phyloP scores from a whole-genome alignment of 2,113 vertebrate species.

The Prochilodus magdalenae region DNA sequence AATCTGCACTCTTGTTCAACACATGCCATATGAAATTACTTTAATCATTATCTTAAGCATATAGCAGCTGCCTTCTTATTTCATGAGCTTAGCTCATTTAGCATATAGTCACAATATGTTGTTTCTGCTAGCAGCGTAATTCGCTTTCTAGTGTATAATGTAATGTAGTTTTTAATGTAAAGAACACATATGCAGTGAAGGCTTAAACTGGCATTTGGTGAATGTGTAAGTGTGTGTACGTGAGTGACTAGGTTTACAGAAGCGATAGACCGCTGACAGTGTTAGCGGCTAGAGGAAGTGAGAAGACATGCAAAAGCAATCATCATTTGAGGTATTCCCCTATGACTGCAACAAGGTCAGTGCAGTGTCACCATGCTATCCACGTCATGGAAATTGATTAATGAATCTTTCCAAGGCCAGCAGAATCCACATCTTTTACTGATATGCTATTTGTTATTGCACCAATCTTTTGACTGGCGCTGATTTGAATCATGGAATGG shows the following conservation, averaged over 20 bases:
- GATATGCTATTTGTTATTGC: slow-evolving; percentile 36
- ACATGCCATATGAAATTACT: too few species aligned
- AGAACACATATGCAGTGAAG: too few species aligned
- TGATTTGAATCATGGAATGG: slow-evolving; percentile 20
- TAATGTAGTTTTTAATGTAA: too few species aligned
- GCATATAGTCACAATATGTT: too few species aligned
- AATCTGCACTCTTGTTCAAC: too few species aligned
- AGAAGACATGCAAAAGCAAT: slow-evolving; percentile 74
- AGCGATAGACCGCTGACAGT: not conserved
- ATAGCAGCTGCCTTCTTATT: too few species aligned
- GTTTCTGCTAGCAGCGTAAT: too few species aligned
- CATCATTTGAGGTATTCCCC: slow-evolving; percentile 71
- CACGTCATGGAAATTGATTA: slow-evolving; percentile 67
- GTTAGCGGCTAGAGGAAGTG: slow-evolving; percentile 62
- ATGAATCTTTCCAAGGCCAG: slow-evolving; percentile 62
- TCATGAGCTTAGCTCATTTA: too few species aligned
- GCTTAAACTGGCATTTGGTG: not conserved
- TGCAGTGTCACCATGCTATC: slow-evolving; percentile 61
- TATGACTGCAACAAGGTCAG: slow-evolving; percentile 61
- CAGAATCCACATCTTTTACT: slow-evolving; percentile 48
- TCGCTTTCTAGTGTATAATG: too few species aligned
- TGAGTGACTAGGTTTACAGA: not conserved
- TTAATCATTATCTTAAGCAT: too few species aligned
- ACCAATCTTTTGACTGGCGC: not conserved
- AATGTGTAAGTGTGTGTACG: not conserved